Percentiles rank a stretch among this genome's conserved stretches.
These are phyloP conservation scores for Mantis religiosa DNA, from an alignment of 2,888 invertebrate species.

Conservation along the genomic window DNA sequence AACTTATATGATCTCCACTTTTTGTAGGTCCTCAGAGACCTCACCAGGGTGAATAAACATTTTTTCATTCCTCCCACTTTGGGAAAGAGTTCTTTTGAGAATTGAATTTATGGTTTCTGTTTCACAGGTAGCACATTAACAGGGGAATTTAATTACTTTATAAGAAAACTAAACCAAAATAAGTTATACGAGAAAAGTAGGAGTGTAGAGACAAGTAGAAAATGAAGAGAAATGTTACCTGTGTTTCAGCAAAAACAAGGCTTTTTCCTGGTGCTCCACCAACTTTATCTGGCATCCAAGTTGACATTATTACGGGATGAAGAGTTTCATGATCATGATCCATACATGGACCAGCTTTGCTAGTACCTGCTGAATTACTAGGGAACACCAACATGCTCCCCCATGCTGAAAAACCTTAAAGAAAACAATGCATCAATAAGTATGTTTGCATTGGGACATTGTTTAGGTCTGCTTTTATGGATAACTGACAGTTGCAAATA, in stretches of 20 bases:
- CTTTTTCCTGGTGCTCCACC: slow-evolving; percentile 78
- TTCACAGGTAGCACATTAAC: too few species aligned
- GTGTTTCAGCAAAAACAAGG: slow-evolving; percentile 86
- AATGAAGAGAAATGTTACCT: slow-evolving; percentile 51
- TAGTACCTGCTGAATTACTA: slow-evolving; percentile 22
- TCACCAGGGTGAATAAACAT: too few species aligned
- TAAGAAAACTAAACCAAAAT: too few species aligned
- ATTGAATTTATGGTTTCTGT: too few species aligned
- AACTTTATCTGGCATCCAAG: slow-evolving; percentile 86
- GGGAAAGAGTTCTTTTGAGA: too few species aligned
- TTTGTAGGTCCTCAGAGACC: too few species aligned
- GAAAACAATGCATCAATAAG: not conserved
- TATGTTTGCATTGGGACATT: too few species aligned
- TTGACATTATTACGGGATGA: slow-evolving; percentile 80
- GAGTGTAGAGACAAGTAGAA: not conserved
- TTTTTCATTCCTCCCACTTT: too few species aligned
- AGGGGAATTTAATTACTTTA: too few species aligned
- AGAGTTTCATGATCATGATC: slow-evolving; percentile 84
- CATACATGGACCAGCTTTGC: slow-evolving; percentile 63
- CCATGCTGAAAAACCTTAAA: slow-evolving; percentile 18
- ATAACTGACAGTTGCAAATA: too few species aligned
- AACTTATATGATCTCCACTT: too few species aligned
- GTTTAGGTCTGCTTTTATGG: too few species aligned
- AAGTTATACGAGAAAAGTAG: not conserved
- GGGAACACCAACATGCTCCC: slow-evolving; percentile 26